Percentiles rank a stretch among this genome's conserved stretches.
phyloP scores from a whole-genome alignment of 2,797 vertebrate genomes.

The Chiloscyllium punctatum region DNA sequence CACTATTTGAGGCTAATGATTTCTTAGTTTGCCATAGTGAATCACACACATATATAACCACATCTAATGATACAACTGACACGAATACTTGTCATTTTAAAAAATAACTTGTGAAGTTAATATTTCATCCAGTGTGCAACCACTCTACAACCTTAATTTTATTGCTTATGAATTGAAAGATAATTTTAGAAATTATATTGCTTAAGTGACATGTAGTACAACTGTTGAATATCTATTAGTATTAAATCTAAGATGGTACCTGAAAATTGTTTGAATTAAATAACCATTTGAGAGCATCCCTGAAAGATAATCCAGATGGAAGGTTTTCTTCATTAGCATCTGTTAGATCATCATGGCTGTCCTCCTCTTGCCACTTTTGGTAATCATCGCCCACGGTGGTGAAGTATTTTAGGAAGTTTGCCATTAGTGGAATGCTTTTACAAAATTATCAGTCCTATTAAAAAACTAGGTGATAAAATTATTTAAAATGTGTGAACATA shows the following conservation, averaged over 20 bases:
- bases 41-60: neutral
- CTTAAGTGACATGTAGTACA: neutral
- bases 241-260: constrained; percentile 55
- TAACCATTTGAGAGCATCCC: constrained; percentile 66
- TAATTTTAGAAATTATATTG: neutral
- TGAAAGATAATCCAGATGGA: constrained; percentile 51
- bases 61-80: neutral
- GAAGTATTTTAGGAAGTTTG: constrained; percentile 78
- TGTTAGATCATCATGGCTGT: constrained; percentile 46
- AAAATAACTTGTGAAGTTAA: neutral
- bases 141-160: neutral
- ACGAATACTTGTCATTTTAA: neutral
- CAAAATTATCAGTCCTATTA: neutral
- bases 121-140: neutral
- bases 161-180: neutral
- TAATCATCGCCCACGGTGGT: constrained; percentile 76
- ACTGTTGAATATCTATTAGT: neutral
- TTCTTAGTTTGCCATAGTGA: neutral
- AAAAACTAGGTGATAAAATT: neutral
- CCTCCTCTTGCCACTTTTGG: constrained; percentile 60
- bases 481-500: neutral
- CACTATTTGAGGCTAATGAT: neutral
- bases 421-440: constrained; percentile 56
- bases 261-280: constrained; percentile 79
- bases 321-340: neutral